Evolutionary conservation across 2,113 vertebrate genomes (phyloP).

Genomic region (Campylomormyrus tamandua): DNA sequence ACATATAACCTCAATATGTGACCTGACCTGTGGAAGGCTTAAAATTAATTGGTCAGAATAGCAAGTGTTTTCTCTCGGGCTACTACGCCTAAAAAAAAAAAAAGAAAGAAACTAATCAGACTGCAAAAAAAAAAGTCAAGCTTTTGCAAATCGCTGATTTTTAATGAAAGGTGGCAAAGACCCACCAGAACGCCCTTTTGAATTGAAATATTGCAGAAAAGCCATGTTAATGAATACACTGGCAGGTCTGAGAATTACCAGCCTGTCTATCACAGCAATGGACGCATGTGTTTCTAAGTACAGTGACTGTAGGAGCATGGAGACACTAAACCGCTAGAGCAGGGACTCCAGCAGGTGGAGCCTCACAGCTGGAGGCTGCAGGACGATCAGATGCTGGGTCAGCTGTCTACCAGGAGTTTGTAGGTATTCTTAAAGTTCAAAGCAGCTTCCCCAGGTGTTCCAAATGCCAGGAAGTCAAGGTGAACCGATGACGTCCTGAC

Average conservation of each 20-base stretch:
- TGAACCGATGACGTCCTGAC: neutral
- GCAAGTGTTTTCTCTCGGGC: neutral
- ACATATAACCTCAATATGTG: neutral
- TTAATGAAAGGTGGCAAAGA: neutral
- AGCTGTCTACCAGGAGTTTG: neutral
- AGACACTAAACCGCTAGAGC: neutral
- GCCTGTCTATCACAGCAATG: neutral
- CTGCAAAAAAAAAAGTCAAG: neutral
- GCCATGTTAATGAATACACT: neutral
- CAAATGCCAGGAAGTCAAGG: neutral
- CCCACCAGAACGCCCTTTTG: neutral
- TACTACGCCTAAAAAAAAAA: neutral
- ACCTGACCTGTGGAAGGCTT: neutral
- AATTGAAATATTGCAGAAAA: neutral
- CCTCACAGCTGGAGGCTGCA: neutral
- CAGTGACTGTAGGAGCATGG: neutral
- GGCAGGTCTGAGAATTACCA: neutral
- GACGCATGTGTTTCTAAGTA: neutral
- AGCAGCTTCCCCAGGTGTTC: neutral
- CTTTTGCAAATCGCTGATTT: neutral
- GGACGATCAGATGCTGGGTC: neutral
- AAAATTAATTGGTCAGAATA: neutral
- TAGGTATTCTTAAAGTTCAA: neutral
- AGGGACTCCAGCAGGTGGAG: neutral
- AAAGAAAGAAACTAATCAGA: neutral